Evolutionary conservation across 2,113 vertebrate genomes (phyloP), one percentile per base, ranked within the genome.

Genomic region (Theristicus caerulescens): DNA sequence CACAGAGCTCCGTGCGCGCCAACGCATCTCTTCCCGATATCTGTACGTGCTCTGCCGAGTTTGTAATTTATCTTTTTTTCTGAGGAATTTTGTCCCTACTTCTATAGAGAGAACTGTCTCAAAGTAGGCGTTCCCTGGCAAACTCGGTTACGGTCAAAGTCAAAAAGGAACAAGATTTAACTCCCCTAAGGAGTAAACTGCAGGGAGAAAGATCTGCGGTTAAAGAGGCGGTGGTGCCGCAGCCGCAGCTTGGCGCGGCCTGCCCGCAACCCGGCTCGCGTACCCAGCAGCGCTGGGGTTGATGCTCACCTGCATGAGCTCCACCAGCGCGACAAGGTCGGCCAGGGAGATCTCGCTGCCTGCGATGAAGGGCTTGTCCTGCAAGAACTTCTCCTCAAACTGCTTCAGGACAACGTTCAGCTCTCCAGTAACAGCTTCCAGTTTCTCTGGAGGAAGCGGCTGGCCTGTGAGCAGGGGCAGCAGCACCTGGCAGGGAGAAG

Each of bases 371-470:
- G 96, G 93, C 72, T 97, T 98, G 93, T 98, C 96, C 96, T 98
- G 97, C 67, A 99, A 97, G 96, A 99, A 99, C 34, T 98, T 98
- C 47, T 98, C 96, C 92, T 99, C 99, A 36, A 99, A 96, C 55
- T 98, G 62, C 36, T 98, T 91, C 77, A 99, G 95, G 16, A 97
- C 97, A 42, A 92, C 22, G 0, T 98, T 98, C 93, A 99, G 92
- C 10, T 99, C 98, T 62, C 98, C 98, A 11, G 98, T 5, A 7
- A 94, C 84, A 8, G 70, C 19, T 16, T 97, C 96, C 96, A 98
- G 94, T 86, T 98, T 98, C 57, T 98, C 98, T 51, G 97, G 92
- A 9, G 98, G 92, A 46, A 96, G 90, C 13, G 98, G 96, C 4
- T 96, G 34, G 31, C 95, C 96, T 42, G 97, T 94, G 58, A 98